Evolutionary conservation across 1,140 invertebrate genomes (phyloP), one percentile per base, ranked within the genome.

Genomic region (Frieseomelitta varia): DNA sequence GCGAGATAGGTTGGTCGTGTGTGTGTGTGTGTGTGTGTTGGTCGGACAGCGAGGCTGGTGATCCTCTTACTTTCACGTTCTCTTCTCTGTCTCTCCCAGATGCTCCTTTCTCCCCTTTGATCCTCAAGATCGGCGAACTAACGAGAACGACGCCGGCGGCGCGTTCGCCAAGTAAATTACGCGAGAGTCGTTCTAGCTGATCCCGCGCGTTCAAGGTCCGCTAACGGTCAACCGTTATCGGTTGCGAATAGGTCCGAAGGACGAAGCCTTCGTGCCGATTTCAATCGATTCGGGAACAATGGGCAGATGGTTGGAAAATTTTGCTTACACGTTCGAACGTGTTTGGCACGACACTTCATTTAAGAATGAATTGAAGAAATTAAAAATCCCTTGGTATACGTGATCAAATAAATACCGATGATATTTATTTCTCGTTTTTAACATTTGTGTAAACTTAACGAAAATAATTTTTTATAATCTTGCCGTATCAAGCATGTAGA

Each of bases 111-210:
- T 84, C 79, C 79, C 56, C 77, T 86, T 65, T 89, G 86, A 88
- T 88, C 81, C 85, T 84, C 83, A 63, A 79, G 82, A 91, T 91
- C 88, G 83, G 85, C 71, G 67, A 88, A 81, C 77, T 86, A 88
- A 88, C 79, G 90, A 90, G 83, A 88, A 86, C 87, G 81, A 83
- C 87, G 92, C 93, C 92, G 92, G 91, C 91, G 91, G 92, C 90
- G 80, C 80, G 89, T 80, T 90, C 91, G 91, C 93, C 92, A 91
- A 92, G 93, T 94, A 94, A 94, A 94, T 94, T 94, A 93, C 93
- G 91, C 92, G 85, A 88, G 90, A 90, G 88, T 90, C 82, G n/a
- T 24, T 61, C 58, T 30, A 47, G 15, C 15, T 24, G 39, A 63
- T 77, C 58, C 61, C 53, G 34, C 14, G 21, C 39, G 34, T 78